These are phyloP conservation scores for Brenthis hecate DNA, from an alignment of 2,888 invertebrate genomes.

Conservation along the genomic window DNA sequence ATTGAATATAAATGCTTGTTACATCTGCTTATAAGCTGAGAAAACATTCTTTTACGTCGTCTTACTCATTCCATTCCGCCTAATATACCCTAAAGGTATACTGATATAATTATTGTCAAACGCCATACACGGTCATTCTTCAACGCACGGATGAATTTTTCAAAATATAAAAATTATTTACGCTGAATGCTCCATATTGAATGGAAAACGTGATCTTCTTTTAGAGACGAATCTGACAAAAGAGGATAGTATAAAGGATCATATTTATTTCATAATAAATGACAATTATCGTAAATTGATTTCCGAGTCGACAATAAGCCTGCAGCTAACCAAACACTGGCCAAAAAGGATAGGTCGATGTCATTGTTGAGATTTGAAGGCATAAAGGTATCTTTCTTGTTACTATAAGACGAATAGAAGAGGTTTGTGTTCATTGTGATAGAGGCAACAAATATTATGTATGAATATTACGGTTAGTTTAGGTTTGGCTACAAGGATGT, in stretches of 20 bases:
- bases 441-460: slow-evolving; percentile 71
- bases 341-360: slow-evolving; percentile 79
- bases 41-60: slow-evolving; percentile 69
- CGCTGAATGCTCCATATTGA: slow-evolving; percentile 64
- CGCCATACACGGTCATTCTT: slow-evolving; percentile 52
- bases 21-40: slow-evolving; percentile 75
- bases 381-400: slow-evolving; percentile 55
- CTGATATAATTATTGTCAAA: slow-evolving; percentile 77
- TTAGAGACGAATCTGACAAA: slow-evolving; percentile 63
- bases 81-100: slow-evolving; percentile 65
- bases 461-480: slow-evolving; percentile 43
- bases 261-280: slow-evolving; percentile 83
- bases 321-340: slow-evolving; percentile 87
- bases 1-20: slow-evolving; percentile 38
- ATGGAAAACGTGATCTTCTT: slow-evolving; percentile 57
- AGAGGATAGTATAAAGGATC: slow-evolving; percentile 68
- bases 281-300: slow-evolving; percentile 82
- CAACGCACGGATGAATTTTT: slow-evolving; percentile 61
- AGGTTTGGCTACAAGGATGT: slow-evolving; percentile 16
- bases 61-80: slow-evolving; percentile 62
- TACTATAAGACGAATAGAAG: slow-evolving; percentile 51
- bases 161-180: slow-evolving; percentile 71
- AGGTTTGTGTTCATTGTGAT: slow-evolving; percentile 68
- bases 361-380: slow-evolving; percentile 64
- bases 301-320: slow-evolving; percentile 70